Conservation (phyloP, 2,113 vertebrate genomes). For the Bothrops jararaca region DNA sequence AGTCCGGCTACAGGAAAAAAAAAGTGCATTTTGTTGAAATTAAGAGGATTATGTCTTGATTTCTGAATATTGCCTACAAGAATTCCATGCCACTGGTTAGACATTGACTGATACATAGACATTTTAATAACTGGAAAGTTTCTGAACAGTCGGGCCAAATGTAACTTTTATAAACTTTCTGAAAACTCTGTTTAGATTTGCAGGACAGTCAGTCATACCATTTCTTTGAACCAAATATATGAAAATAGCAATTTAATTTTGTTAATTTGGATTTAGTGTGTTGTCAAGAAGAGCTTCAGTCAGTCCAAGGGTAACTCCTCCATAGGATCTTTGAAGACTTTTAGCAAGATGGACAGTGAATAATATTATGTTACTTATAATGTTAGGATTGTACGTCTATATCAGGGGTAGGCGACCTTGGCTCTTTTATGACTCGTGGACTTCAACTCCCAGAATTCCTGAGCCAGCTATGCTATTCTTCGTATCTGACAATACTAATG, state of each 20-base stretch:
- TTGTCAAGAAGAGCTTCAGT: neutral
- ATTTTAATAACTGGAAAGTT: neutral
- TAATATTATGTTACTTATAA: no score
- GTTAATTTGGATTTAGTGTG: neutral
- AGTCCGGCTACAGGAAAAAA: no score
- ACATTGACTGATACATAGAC: neutral
- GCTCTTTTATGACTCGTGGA: no score
- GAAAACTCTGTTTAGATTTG: neutral
- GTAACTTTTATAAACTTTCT: neutral
- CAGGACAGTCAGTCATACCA: neutral
- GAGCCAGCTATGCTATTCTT: no score
- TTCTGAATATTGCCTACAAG: neutral
- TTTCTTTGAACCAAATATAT: neutral
- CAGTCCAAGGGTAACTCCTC: neutral
- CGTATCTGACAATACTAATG: no score
- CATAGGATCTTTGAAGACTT: neutral
- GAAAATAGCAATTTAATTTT: neutral
- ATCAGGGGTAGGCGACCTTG: no score
- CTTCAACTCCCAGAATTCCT: no score
- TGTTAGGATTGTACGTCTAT: no score
- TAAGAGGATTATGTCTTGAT: neutral
- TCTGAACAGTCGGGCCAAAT: neutral
- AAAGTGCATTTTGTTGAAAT: no score
- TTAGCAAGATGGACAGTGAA: no score
- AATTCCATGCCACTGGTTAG: neutral